A percentile compares a stretch with the other conserved stretches of the same genome.
Conservation (phyloP, 2,797 vertebrate species). For the Manis pentadactyla region DNA sequence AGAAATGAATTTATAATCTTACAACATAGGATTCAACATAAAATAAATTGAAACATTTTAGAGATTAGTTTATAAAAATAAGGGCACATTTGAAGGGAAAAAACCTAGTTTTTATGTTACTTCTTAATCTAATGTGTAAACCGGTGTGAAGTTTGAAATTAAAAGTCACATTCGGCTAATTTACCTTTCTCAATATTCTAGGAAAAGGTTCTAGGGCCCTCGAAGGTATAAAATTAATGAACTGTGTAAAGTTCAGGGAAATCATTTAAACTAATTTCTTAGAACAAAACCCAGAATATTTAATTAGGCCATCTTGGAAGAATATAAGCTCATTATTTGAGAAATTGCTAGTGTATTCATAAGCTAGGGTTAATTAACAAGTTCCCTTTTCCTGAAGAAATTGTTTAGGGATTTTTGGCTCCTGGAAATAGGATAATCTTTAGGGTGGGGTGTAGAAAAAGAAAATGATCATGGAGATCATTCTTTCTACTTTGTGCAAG, state of each 20-base stretch:
- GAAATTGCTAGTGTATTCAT: not conserved
- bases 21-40: not conserved
- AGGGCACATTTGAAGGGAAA: constrained; percentile 31
- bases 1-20: constrained; percentile 22
- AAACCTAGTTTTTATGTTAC: not conserved
- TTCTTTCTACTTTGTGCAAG: constrained; percentile 26
- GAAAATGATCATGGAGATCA: not conserved
- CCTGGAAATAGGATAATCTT: constrained; percentile 16
- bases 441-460: not conserved
- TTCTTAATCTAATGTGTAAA: constrained; percentile 47
- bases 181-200: constrained; percentile 10
- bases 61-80: constrained; percentile 36
- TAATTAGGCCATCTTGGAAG: constrained; percentile 12
- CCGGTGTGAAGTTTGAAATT: constrained; percentile 1
- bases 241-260: constrained; percentile 26
- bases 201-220: constrained; percentile 9
- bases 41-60: constrained; percentile 16
- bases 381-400: not conserved
- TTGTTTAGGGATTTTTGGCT: not conserved
- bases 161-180: constrained; percentile 37
- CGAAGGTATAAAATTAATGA: constrained; percentile 47
- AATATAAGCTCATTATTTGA: constrained; percentile 25
- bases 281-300: constrained; percentile 46
- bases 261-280: constrained; percentile 40
- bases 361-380: constrained; percentile 38